Percentiles rank a stretch among this genome's conserved stretches.
Evolutionary conservation across 2,113 vertebrate species (phyloP).

Genomic region (Lepus americanus): DNA sequence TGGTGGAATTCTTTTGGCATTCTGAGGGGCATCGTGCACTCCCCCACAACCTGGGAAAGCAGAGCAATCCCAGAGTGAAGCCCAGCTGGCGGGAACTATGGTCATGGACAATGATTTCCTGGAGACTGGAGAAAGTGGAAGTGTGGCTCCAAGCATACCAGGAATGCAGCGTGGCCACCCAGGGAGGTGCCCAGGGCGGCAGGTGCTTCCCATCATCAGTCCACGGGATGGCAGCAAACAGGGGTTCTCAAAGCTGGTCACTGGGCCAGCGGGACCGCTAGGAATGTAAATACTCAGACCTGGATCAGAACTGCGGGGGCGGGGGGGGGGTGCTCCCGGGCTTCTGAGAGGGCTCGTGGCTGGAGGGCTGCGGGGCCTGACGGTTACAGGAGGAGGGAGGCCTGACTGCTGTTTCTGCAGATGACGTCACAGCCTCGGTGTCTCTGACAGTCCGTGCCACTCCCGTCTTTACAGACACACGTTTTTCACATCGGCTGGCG

Average conservation of each 20-base stretch:
- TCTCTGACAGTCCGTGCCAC: neutral
- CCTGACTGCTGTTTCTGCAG: neutral
- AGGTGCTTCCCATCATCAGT: neutral
- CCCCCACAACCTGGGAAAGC: neutral
- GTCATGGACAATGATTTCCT: neutral
- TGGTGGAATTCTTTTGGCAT: neutral
- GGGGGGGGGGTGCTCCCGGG: neutral
- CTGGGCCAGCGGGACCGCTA: neutral
- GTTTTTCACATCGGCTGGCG: neutral
- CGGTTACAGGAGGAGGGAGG: fast-evolving
- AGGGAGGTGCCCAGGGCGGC: neutral
- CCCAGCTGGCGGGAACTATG: neutral
- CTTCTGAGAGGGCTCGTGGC: neutral
- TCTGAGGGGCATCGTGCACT: neutral
- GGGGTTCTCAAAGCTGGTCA: neutral
- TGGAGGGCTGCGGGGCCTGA: neutral
- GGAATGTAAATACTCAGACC: neutral
- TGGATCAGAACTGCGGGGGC: neutral
- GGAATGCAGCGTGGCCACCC: fast-evolving
- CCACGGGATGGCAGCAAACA: neutral
- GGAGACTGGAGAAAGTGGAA: neutral
- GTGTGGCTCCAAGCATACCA: too few relatives aligned
- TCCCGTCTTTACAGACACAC: neutral
- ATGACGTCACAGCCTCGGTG: neutral
- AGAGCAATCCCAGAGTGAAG: neutral